Conservation (phyloP, 2,797 vertebrate genomes). For the Sebastes taczanowskii region DNA sequence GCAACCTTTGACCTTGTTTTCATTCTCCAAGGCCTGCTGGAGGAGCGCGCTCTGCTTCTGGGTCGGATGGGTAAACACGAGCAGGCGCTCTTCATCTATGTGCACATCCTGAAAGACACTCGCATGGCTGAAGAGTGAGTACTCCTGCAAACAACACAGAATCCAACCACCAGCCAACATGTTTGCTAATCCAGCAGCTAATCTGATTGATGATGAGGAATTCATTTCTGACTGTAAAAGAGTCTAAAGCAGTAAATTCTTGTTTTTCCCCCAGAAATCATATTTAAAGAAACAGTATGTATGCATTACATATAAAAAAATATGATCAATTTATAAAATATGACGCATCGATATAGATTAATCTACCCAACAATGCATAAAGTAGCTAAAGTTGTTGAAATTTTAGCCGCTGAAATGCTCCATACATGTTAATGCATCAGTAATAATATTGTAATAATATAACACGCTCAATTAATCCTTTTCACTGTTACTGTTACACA, state of each 20-base stretch:
- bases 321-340: too few species aligned
- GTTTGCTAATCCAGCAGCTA: neutral
- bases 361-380: too few species aligned
- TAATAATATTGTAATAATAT: too few species aligned
- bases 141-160: neutral
- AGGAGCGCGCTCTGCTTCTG: slow-evolving; percentile 94
- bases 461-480: too few species aligned
- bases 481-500: too few species aligned
- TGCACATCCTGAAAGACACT: slow-evolving; percentile 93
- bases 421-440: too few species aligned
- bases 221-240: neutral
- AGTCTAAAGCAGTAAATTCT: neutral
- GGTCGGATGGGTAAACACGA: slow-evolving; percentile 98
- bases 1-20: slow-evolving; percentile 31
- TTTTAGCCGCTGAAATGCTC: too few species aligned
- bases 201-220: neutral
- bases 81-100: slow-evolving; percentile 98
- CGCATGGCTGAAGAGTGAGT: slow-evolving; percentile 95
- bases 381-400: too few species aligned
- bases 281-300: neutral
- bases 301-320: too few species aligned
- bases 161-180: neutral
- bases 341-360: too few species aligned
- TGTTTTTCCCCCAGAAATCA: neutral
- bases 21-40: slow-evolving; percentile 87